Conservation (phyloP, 2,888 invertebrate genomes). For the Blastobasis lacticolella region DNA sequence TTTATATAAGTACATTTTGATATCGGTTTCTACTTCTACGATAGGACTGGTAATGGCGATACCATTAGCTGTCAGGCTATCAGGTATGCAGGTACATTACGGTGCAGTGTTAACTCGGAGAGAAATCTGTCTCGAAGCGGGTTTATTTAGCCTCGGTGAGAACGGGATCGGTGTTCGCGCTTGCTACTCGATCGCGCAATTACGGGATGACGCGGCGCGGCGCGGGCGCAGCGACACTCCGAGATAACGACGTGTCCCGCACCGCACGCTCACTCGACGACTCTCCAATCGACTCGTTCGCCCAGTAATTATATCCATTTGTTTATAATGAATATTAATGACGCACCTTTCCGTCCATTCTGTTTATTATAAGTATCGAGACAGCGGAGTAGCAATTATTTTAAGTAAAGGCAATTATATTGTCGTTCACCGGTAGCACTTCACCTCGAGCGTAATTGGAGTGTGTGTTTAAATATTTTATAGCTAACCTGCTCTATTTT, state of each 20-base stretch:
- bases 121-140: not conserved
- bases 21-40: not conserved
- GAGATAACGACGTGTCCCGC: slow-evolving; percentile 60
- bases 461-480: slow-evolving; percentile 33
- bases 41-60: not conserved
- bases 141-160: not conserved
- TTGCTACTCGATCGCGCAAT: slow-evolving; percentile 47
- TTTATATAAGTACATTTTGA: not conserved
- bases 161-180: slow-evolving; percentile 25
- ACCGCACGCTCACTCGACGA: slow-evolving; percentile 49
- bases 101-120: not conserved
- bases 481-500: slow-evolving; percentile 27
- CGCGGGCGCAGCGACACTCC: slow-evolving; percentile 20
- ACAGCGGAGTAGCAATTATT: slow-evolving; percentile 51
- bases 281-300: slow-evolving; percentile 57
- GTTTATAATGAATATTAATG: slow-evolving; percentile 68
- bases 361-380: slow-evolving; percentile 50
- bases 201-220: slow-evolving; percentile 53
- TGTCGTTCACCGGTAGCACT: slow-evolving; percentile 35
- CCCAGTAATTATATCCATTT: slow-evolving; percentile 68
- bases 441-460: slow-evolving; percentile 31
- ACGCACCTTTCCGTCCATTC: slow-evolving; percentile 44
- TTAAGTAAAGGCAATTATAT: slow-evolving; percentile 52
- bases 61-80: not conserved
- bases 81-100: not conserved